Evolutionary conservation across 2,888 invertebrate species (phyloP), one percentile per base, ranked within the genome.

Genomic region (Spilosoma lubricipeda): DNA sequence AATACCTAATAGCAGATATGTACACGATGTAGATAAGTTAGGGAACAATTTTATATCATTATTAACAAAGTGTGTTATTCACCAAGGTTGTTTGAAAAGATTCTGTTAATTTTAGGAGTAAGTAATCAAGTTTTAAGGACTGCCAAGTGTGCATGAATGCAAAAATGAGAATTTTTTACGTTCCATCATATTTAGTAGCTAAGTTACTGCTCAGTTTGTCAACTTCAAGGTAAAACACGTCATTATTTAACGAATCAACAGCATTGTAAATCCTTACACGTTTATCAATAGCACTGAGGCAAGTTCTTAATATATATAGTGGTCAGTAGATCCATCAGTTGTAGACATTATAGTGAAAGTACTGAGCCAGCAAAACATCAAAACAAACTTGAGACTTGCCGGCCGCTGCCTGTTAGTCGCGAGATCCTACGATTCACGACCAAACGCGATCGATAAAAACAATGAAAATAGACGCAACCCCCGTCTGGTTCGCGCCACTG

Each of bases 381-480:
- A 93, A 95, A 95, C 94, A 95, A 95, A 94, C 91, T 89, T 80
- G 77, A 81, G 86, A 81, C 78, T 82, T 82, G 90, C 92, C 92
- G 93, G 92, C 87, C 86, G 90, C 85, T 82, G 82, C 82, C 87
- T 84, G 83, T 87, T 87, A 86, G 64, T 80, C 84, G 80, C 84
- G 82, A 85, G 85, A 83, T 83, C 84, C 85, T 86, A 81, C 90
- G 87, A 91, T 92, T 90, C 92, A 90, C 88, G 85, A 88, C 87
- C 86, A 87, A 87, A 84, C 78, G 83, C 93, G 94, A 95, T 95
- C 95, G 93, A 95, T 95, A 93, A 92, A 93, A 94, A 94, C 92
- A 94, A 93, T 93, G 89, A 93, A 94, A 93, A 92, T 91, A 92
- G 88, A 92, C 88, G 88, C 89, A 85, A 81, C 84, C 87, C 80